Evolutionary conservation across 2,888 invertebrate species (phyloP).

Genomic region (Stenotaenia linearis): DNA sequence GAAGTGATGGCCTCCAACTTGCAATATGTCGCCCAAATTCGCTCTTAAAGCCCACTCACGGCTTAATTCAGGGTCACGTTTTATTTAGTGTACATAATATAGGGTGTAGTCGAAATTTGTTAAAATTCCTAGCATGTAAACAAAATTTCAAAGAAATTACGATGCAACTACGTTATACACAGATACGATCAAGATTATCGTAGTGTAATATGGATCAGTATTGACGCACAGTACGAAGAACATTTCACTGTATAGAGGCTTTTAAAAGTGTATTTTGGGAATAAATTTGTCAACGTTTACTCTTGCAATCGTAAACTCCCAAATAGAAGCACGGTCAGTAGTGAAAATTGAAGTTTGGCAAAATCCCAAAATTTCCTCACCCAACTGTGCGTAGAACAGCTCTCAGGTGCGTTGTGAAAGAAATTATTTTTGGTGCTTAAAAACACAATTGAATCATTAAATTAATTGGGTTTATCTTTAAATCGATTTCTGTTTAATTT

Average conservation of each 20-base stretch:
- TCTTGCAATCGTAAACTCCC: constrained; percentile 3
- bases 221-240: not conserved
- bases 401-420: not conserved
- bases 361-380: not conserved
- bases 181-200: too few relatives aligned
- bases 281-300: constrained; percentile 3
- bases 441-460: too few relatives aligned
- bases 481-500: not conserved
- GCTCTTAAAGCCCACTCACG: not conserved
- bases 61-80: not conserved
- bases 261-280: not conserved
- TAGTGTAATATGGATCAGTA: too few relatives aligned
- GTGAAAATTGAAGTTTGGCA: not conserved
- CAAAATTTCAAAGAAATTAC: not conserved
- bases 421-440: not conserved
- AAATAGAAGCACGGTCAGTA: constrained; percentile 10
- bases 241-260: too few relatives aligned
- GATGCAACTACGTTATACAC: too few relatives aligned
- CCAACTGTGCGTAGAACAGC: not conserved
- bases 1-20: constrained; percentile 14
- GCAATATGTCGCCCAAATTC: not conserved
- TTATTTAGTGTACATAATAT: not conserved
- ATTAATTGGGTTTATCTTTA: too few relatives aligned
- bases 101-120: not conserved
- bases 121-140: not conserved